These are phyloP conservation scores for Umimayanthus kanabou DNA, from an alignment of 92 coral and sea anemone species.

Conservation along the genomic window DNA sequence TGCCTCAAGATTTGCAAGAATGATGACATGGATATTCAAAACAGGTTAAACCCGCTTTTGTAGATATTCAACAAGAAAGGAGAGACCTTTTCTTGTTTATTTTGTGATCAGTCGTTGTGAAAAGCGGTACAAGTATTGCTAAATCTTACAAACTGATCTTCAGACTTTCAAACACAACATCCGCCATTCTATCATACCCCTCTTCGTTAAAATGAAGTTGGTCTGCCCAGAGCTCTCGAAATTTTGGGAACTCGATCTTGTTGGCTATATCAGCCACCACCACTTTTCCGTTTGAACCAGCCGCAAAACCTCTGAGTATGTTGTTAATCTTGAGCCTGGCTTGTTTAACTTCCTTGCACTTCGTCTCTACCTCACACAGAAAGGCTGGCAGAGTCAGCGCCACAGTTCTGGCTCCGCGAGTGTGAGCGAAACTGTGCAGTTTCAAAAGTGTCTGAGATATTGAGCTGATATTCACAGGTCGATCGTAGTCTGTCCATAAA, in stretches of 20 bases:
- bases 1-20: too few relatives aligned
- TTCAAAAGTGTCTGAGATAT: conserved; percentile 53
- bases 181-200: conserved; percentile 83
- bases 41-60: too few relatives aligned
- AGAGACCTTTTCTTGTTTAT: too few relatives aligned
- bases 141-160: conserved; percentile 41
- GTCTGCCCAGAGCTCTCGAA: conserved; percentile 60
- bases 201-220: conserved; percentile 59
- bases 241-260: conserved; percentile 43
- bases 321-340: conserved; percentile 56
- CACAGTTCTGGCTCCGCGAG: conserved; percentile 53
- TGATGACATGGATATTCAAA: too few relatives aligned
- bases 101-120: neutral
- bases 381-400: conserved; percentile 76
- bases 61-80: too few relatives aligned
- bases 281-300: conserved; percentile 48
- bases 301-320: conserved; percentile 52
- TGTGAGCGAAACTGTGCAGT: conserved; percentile 54
- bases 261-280: conserved; percentile 68
- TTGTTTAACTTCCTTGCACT: conserved; percentile 33
- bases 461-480: conserved; percentile 1
- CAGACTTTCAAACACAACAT: conserved; percentile 61
- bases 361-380: conserved; percentile 55
- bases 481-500: conserved; percentile 8
- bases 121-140: neutral